A percentile compares a stretch with the other conserved stretches of the same genome.
Evolutionary conservation across 2,888 invertebrate species (phyloP).

Genomic region (Steinernema carpocapsae): DNA sequence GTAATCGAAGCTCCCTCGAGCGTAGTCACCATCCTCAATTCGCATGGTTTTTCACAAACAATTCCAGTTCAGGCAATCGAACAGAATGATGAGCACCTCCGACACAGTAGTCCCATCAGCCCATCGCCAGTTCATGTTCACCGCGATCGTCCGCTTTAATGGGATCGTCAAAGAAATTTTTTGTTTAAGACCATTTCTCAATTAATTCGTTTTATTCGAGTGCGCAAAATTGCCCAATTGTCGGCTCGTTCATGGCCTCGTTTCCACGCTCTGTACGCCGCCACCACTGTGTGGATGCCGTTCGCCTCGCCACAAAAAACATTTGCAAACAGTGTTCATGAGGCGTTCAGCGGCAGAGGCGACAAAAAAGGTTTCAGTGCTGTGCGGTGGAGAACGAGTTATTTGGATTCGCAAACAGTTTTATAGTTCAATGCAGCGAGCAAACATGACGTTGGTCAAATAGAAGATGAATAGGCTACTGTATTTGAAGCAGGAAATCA

Average conservation of each 20-base stretch:
- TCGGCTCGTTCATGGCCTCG: slow-evolving; percentile 32
- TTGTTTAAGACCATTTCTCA: slow-evolving; percentile 25
- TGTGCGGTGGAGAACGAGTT: not conserved
- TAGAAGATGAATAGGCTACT: too few species aligned
- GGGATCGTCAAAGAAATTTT: slow-evolving; percentile 14
- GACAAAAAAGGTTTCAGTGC: not conserved
- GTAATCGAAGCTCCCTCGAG: not conserved
- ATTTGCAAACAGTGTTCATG: slow-evolving; percentile 29
- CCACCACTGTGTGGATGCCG: too few species aligned
- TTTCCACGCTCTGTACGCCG: slow-evolving; percentile 4
- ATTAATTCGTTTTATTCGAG: slow-evolving; percentile 27
- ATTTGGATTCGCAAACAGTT: slow-evolving; percentile 25
- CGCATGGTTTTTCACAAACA: slow-evolving; percentile 14
- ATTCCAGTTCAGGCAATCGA: slow-evolving; percentile 18
- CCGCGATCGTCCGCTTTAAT: slow-evolving; percentile 29
- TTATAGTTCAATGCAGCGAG: not conserved
- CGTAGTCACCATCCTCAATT: not conserved
- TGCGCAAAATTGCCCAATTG: slow-evolving; percentile 26
- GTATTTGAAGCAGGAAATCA: too few species aligned
- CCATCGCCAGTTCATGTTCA: slow-evolving; percentile 27
- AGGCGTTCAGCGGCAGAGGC: slow-evolving; percentile 4
- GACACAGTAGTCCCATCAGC: not conserved
- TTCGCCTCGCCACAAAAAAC: not conserved
- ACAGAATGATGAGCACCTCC: not conserved
- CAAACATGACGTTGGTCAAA: not conserved